A percentile compares a stretch with the other conserved stretches of the same genome.
phyloP scores from a whole-genome alignment of 2,797 vertebrate species.

The Rhadinocentrus ornatus region DNA sequence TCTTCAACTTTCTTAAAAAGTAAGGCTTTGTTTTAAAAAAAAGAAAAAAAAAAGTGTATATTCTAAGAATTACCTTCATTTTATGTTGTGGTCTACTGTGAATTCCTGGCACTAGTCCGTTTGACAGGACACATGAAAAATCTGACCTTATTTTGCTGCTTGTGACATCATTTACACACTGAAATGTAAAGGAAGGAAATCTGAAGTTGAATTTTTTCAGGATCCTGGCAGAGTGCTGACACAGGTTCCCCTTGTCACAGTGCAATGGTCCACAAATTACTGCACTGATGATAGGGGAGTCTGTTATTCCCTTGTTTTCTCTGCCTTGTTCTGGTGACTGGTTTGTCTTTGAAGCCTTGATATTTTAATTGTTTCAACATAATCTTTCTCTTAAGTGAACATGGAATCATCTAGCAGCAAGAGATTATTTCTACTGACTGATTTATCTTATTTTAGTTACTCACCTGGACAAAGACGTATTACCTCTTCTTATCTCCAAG shows the following conservation, averaged over 20 bases:
- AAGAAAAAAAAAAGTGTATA: too few species aligned
- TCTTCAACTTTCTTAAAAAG: not conserved
- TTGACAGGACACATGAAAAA: conserved; percentile 31
- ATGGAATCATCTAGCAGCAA: not conserved
- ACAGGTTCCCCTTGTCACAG: conserved; percentile 72
- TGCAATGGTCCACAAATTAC: conserved; percentile 54
- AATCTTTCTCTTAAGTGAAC: not conserved
- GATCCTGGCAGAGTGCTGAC: conserved; percentile 82
- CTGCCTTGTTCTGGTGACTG: conserved; percentile 3
- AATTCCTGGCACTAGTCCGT: conserved; percentile 9
- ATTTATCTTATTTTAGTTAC: conserved; percentile 7
- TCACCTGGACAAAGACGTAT: not conserved
- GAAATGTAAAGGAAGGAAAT: conserved; percentile 79
- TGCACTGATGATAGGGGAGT: conserved; percentile 34
- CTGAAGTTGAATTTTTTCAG: conserved; percentile 76
- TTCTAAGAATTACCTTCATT: not conserved
- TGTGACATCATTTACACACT: conserved; percentile 39
- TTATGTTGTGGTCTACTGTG: conserved; percentile 1
- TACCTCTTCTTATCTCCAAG: conserved; percentile 25
- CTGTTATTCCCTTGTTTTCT: conserved; percentile 31
- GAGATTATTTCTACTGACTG: conserved; percentile 1
- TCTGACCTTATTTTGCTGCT: conserved; percentile 42
- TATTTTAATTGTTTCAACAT: conserved; percentile 11
- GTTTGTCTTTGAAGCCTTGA: conserved; percentile 15
- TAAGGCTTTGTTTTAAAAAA: not conserved